Conservation (phyloP, 2,113 vertebrate genomes). For the Ploceus nigricollis region DNA sequence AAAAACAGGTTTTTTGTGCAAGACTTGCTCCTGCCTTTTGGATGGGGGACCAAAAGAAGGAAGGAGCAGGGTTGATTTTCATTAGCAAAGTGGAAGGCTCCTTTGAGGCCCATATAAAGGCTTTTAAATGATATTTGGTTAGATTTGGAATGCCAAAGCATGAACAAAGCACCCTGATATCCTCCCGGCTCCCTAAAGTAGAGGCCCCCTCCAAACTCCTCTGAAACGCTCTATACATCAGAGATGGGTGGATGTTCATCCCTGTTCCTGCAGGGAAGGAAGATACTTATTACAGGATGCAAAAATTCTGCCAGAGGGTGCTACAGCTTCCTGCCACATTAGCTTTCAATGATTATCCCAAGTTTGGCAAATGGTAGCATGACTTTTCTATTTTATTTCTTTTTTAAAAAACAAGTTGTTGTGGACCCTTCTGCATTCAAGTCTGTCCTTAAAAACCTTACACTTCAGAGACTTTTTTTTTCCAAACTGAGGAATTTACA, state of each 20-base stretch:
- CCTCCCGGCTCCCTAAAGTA: background rate
- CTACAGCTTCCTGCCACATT: background rate
- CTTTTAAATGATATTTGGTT: background rate
- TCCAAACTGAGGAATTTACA: background rate
- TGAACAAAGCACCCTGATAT: background rate
- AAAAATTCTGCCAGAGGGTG: background rate
- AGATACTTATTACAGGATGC: background rate
- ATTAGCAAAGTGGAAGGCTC: background rate
- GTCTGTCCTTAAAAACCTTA: background rate
- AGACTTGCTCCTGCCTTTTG: background rate
- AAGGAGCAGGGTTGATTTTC: background rate
- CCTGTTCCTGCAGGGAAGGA: background rate
- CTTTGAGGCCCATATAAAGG: background rate
- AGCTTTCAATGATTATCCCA: background rate
- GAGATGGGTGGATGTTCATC: rapidly evolving
- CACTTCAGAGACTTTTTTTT: background rate
- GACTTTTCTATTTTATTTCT: background rate
- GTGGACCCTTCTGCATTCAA: background rate
- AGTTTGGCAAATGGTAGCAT: background rate
- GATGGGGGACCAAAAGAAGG: background rate
- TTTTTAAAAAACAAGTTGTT: background rate
- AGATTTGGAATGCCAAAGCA: background rate
- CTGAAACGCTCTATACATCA: background rate
- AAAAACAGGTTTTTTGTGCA: background rate
- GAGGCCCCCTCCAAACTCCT: rapidly evolving